These are phyloP conservation scores for Shinisaurus crocodilurus DNA, from an alignment of 2,113 vertebrate species.

Conservation along the genomic window DNA sequence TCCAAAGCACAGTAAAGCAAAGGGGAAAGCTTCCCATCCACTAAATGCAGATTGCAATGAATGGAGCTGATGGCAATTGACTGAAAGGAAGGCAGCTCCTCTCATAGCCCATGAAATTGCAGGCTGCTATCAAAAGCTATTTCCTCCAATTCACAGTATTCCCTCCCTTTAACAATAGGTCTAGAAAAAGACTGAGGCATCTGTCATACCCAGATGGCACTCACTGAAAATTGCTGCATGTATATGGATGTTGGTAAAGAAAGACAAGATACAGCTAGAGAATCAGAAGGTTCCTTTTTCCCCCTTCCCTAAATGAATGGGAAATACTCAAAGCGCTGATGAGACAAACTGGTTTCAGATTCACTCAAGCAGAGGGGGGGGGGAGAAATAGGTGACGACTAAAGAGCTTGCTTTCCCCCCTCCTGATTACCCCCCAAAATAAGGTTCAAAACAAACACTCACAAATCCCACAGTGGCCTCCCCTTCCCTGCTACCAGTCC, in stretches of 20 bases:
- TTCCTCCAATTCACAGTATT: constrained; percentile 70
- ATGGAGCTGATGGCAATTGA: constrained; percentile 64
- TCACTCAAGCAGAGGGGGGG: neutral
- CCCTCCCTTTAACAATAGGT: constrained; percentile 69
- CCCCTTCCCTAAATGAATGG: constrained; percentile 37
- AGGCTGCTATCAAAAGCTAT: constrained; percentile 65
- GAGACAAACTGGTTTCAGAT: constrained; percentile 40
- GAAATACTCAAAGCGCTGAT: constrained; percentile 35
- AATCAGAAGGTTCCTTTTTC: constrained; percentile 28
- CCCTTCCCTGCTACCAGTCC: neutral
- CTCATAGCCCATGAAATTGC: constrained; percentile 65
- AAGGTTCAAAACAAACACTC: neutral
- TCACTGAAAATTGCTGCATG: constrained; percentile 50
- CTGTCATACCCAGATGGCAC: constrained; percentile 75
- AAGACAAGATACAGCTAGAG: constrained; percentile 57
- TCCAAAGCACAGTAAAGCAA: neutral
- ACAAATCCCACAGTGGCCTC: neutral
- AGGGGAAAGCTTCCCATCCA: constrained; percentile 35
- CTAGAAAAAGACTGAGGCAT: constrained; percentile 70
- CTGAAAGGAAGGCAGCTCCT: constrained; percentile 61
- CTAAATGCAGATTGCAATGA: constrained; percentile 40
- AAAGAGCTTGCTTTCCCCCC: neutral
- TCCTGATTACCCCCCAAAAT: neutral
- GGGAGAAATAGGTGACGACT: neutral
- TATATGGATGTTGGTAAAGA: constrained; percentile 48